A percentile compares a stretch with the other conserved stretches of the same genome.
phyloP scores from a whole-genome alignment of 2,797 vertebrate species.

The Melanotaenia maccullochi region DNA sequence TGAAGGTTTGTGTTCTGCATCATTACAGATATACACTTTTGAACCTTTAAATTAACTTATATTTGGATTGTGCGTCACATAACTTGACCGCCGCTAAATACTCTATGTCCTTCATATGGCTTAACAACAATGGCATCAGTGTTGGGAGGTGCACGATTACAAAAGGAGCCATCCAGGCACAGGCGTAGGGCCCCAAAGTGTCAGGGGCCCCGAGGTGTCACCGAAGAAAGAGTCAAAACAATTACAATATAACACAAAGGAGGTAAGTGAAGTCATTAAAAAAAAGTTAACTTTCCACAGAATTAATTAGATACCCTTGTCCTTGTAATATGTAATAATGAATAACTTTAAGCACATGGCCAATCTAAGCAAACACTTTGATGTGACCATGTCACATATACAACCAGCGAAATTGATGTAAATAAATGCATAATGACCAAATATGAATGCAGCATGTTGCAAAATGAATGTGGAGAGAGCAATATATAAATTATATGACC shows the following conservation, averaged over 20 bases:
- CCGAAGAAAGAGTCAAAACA: neutral
- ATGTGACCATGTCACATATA: no score
- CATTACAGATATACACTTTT: neutral
- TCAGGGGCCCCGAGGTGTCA: neutral
- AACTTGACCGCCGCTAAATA: neutral
- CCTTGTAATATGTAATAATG: neutral
- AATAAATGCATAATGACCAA: neutral
- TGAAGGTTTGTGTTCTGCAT: slow-evolving; percentile 6
- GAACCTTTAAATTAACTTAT: slow-evolving; percentile 10
- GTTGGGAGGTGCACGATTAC: slow-evolving; percentile 38
- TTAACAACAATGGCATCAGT: slow-evolving; percentile 42
- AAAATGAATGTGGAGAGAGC: neutral
- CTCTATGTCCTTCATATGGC: slow-evolving; percentile 3
- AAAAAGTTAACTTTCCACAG: neutral
- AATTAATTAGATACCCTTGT: neutral
- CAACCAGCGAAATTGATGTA: neutral
- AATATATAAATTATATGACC: neutral
- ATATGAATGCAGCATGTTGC: neutral
- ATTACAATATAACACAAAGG: neutral
- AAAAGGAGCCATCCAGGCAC: neutral
- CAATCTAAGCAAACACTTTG: neutral
- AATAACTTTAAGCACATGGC: neutral
- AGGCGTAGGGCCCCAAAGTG: neutral
- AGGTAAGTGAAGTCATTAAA: neutral
- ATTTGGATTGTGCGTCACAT: neutral